Conservation (phyloP, 2,797 vertebrate genomes). For the Poliocrania exsul region DNA sequence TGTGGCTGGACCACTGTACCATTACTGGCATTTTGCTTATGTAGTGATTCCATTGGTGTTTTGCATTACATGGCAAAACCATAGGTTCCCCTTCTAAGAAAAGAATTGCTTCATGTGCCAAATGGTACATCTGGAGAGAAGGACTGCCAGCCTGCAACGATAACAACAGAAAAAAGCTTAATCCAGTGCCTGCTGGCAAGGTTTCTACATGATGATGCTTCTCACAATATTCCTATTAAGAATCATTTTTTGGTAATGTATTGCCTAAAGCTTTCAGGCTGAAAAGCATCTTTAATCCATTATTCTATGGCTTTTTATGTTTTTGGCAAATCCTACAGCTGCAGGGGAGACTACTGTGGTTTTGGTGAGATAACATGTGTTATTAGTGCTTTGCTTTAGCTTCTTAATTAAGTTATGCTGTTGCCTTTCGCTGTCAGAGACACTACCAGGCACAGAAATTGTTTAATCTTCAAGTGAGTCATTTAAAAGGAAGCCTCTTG, state of each 20-base stretch:
- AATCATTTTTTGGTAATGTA: slow-evolving; percentile 70
- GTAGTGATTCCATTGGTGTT: slow-evolving; percentile 87
- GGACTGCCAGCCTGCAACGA: slow-evolving; percentile 74
- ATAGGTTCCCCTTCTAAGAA: slow-evolving; percentile 73
- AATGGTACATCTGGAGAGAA: slow-evolving; percentile 84
- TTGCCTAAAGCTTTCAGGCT: slow-evolving; percentile 42
- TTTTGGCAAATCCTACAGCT: slow-evolving; percentile 70
- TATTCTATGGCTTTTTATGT: slow-evolving; percentile 76
- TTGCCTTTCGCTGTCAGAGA: slow-evolving; percentile 79
- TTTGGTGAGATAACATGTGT: slow-evolving; percentile 80
- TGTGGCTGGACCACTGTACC: slow-evolving; percentile 88
- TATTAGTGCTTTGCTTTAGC: slow-evolving; percentile 82
- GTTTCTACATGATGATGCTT: slow-evolving; percentile 78
- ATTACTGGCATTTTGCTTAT: slow-evolving; percentile 91
- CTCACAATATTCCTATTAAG: slow-evolving; percentile 71
- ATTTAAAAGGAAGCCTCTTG: background rate
- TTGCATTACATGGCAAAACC: slow-evolving; percentile 73
- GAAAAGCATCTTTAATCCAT: slow-evolving; percentile 80
- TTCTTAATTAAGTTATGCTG: slow-evolving; percentile 79
- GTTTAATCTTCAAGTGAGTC: background rate
- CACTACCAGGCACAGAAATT: slow-evolving; percentile 11
- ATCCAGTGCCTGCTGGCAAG: slow-evolving; percentile 43
- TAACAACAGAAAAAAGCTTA: slow-evolving; percentile 65
- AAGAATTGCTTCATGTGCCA: slow-evolving; percentile 80
- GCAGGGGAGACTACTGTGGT: slow-evolving; percentile 70